Conservation (phyloP, 2,797 vertebrate genomes). For the Melanotaenia nigrans region DNA sequence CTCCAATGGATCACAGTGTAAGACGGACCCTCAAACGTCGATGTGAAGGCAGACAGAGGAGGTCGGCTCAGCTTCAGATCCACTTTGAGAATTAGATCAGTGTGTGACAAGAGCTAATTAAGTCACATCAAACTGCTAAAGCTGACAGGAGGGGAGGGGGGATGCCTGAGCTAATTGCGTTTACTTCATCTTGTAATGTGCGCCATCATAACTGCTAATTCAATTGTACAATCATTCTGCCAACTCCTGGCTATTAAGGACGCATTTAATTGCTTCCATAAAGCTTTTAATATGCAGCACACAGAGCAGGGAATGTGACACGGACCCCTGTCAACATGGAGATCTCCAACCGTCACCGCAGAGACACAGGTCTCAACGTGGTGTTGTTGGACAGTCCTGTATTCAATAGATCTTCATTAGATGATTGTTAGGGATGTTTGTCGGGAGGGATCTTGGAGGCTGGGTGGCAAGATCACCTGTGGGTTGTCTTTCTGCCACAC, state of each 20-base stretch:
- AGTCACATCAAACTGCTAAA: slow-evolving; percentile 90
- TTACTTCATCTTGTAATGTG: slow-evolving; percentile 96
- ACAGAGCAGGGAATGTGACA: slow-evolving; percentile 85
- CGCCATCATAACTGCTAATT: slow-evolving; percentile 96
- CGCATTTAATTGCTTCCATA: slow-evolving; percentile 98
- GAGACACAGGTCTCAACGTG: slow-evolving; percentile 77
- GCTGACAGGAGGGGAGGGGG: slow-evolving; percentile 81
- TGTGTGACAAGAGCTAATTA: slow-evolving; percentile 93
- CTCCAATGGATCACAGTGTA: slow-evolving; percentile 50
- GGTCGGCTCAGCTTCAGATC: slow-evolving; percentile 42
- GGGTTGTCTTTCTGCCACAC: background rate
- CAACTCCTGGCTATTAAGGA: slow-evolving; percentile 95
- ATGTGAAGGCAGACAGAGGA: slow-evolving; percentile 38
- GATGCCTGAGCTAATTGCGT: slow-evolving; percentile 92
- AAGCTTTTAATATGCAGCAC: slow-evolving; percentile 98
- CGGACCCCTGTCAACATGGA: slow-evolving; percentile 81
- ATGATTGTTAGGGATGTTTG: slow-evolving; percentile 88
- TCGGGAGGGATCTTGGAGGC: slow-evolving; percentile 37
- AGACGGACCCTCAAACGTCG: slow-evolving; percentile 50
- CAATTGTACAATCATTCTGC: slow-evolving; percentile 94
- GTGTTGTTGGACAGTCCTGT: slow-evolving; percentile 80
- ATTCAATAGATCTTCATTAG: slow-evolving; percentile 92
- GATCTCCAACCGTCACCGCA: slow-evolving; percentile 88
- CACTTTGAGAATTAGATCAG: slow-evolving; percentile 81
- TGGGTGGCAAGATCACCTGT: slow-evolving; percentile 75